Base-by-base conservation (phyloP, 2,888 invertebrate genomes). In the Heteropelma amictum region DNA sequence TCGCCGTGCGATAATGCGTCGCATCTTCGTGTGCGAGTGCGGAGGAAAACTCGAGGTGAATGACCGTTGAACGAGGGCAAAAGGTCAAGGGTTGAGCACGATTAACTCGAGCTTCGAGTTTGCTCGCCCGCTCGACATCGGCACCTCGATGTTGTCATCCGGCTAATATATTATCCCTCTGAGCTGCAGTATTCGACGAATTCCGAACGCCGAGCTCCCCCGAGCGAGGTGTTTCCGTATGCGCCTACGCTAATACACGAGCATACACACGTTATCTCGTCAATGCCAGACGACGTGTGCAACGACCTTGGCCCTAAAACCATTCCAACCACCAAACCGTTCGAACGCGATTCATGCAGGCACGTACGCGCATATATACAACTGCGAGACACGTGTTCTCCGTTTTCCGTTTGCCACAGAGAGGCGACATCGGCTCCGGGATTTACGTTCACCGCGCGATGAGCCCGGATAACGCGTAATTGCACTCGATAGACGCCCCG, bases 21-120 rank as follows among this genome's bases (percentile, higher is more conserved):
- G 38, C 47, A 58, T 87, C 5, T 83, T 49, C 81, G 85, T 68
- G 77, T 77, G 60, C 81, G 85, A 67, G 77, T 77, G 60, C 40
- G 53, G 53, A 71, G 58, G 76, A 65, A 76, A 77, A 78, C 78
- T 72, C 58, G 67, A 79, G 80, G 79, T 81, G 71, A 53, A 79
- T 72, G 80, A 80, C 79, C 81, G 73, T 71, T 42, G 42, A 77
- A 72, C 78, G 77, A 74, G 77, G 76, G 42, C 76, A 80, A 77
- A 80, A 81, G 80, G 81, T 79, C 79, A 80, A 77, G 79, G 80
- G 79, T 78, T 78, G 80, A 80, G 75, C 79, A 79, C 79, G 80
- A 70, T 45, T 21, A 67, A 73, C n/a, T n/a, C 77, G 79, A 79
- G 70, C 79, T 74, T 45, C 65, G 58, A 69, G 60, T 58, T 19